Percentiles rank a stretch among this genome's conserved stretches.
Evolutionary conservation across 1,140 invertebrate species (phyloP).

Genomic region (Calephelis nemesis): DNA sequence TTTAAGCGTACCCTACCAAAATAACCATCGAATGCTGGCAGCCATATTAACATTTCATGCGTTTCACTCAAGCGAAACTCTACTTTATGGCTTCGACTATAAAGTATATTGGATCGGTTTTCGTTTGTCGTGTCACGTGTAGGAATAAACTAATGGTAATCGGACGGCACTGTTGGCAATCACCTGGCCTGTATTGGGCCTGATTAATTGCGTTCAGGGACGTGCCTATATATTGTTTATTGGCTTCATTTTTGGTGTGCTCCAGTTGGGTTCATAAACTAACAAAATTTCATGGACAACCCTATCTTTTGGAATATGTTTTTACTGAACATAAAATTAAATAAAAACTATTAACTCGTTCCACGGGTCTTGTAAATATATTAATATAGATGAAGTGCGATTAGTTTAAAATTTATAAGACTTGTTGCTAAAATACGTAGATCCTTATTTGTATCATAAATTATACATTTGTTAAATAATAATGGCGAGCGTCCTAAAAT

Average conservation of each 20-base stretch:
- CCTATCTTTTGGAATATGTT: too few species aligned
- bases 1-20: slow-evolving; percentile 10
- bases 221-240: slow-evolving; percentile 10
- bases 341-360: too few species aligned
- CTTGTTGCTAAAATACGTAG: too few species aligned
- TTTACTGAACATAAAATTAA: too few species aligned
- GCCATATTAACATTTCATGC: slow-evolving; percentile 17
- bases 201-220: slow-evolving; percentile 11
- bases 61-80: neutral
- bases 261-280: too few species aligned
- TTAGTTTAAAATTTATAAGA: too few species aligned
- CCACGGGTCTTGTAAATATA: too few species aligned
- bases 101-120: neutral
- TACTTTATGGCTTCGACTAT: neutral
- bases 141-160: slow-evolving; percentile 15
- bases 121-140: slow-evolving; percentile 1
- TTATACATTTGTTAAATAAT: too few species aligned
- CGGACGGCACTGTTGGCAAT: slow-evolving; percentile 13
- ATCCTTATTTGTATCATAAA: too few species aligned
- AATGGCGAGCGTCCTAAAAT: too few species aligned
- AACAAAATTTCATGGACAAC: too few species aligned
- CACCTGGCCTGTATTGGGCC: slow-evolving; percentile 9
- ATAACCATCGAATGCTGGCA: slow-evolving; percentile 15
- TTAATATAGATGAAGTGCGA: too few species aligned
- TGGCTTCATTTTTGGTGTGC: slow-evolving; percentile 5